Base-by-base conservation (phyloP, 2,888 invertebrate species). In the Mesorhabditis spiculigera region DNA sequence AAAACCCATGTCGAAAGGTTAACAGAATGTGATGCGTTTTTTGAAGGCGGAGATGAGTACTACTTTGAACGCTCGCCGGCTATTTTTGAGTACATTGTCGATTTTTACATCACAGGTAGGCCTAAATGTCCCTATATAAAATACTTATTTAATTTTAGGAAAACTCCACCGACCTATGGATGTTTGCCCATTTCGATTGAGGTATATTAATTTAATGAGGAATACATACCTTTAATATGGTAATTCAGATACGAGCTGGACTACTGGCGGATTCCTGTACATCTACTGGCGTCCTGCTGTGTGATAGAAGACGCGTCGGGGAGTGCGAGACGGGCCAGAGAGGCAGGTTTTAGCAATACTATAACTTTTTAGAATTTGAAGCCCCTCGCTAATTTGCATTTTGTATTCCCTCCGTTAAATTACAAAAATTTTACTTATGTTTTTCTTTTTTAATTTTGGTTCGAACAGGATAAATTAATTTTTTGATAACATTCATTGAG, bases 121-220 rank as follows among this genome's bases (percentile, higher is more conserved):
- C 43, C 13, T 10, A 10, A 10, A 41, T 66, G 10, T 66, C 28
- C n/a, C 45, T 45, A 6, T 66, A 44, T 66, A 44, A 10, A 28
- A 45, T 10, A n/a, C 50, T 45, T 45, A 66, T 43, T 67, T 8
- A 16, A 62, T n/a, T 72, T 44, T 45, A 76, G 81, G 82, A 28
- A 77, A 79, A 70, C 69, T 85, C 4, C 85, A 85, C 70, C 79
- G 83, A 16, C 85, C 85, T n/a, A 75, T 81, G 77, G 83, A 85
- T 64, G 76, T 83, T 8, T 85, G 85, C 68, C 82, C 83, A n/a
- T 84, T 84, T 42, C 73, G 83, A 63, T 67, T 84, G 58, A 70
- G 28, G 28, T 28, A 28, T 28, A 28, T 28, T 28, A 28, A 28
- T 28, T 28, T 28, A 28, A 28, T 28, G 28, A 28, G 28, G 28